Evolutionary conservation across 1,140 invertebrate species (phyloP), one percentile per base, ranked within the genome.

Genomic region (Aporrectodea caliginosa): DNA sequence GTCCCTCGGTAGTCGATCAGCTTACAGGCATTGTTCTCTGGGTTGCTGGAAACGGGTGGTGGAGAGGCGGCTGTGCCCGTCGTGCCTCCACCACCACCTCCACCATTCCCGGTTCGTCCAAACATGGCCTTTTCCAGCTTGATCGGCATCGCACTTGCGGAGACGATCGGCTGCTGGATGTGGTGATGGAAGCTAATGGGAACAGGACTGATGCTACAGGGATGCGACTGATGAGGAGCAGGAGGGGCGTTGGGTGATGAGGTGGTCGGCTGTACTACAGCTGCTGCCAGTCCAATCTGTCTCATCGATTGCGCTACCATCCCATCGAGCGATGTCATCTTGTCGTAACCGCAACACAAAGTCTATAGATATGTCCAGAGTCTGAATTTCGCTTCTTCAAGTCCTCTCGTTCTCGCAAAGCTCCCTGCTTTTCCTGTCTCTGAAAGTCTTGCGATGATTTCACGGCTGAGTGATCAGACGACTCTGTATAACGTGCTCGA

Each of bases 1-100:
- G 35, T 68, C n/a, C 72, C 71, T 1, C 80, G 72, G 73, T 79
- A 85, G 97, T 79, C 78, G 69, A 81, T 81, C 72, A 81, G 73
- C 1, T 68, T 30, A 30, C 80, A 81, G 12, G 69, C 35, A 76
- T 81, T 81, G 80, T 81, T 81, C 77, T 81, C 80, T 27, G 80
- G 70, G 71, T 76, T 78, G 73, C 35, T 74, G n/a, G 76, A 31
- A 1, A 76, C 80, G 16, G 69, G 80, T 0, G 80, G 80, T n/a
- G 80, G 77, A 0, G 76, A 81, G 1, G 29, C 32, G n/a, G 75
- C 33, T 2, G 1, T 29, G 31, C 43, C 43, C 1, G 16, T 76
- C 32, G 22, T n/a, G 34, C 35, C 31, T 1, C 75, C 43, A n/a
- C 73, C 33, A 31, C 73, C 22, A 58, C 43, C 43, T 12, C 43